Evolutionary conservation across 2,113 vertebrate species (phyloP).

Genomic region (Eublepharis macularius): DNA sequence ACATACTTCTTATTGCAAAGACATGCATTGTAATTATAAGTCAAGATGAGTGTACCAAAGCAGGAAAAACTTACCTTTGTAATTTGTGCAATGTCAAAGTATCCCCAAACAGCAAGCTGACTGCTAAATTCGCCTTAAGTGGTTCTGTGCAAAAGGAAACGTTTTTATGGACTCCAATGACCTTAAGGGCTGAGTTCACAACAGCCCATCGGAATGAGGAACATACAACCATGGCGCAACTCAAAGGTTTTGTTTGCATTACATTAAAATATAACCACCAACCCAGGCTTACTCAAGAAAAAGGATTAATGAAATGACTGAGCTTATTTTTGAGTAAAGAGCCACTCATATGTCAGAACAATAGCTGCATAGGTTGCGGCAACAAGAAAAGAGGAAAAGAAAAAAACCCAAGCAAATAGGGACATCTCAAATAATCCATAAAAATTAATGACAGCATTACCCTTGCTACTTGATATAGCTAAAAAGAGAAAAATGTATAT

Average conservation of each 20-base stretch:
- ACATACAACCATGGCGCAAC: not conserved
- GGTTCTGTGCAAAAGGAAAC: not conserved
- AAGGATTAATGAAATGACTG: accelerated
- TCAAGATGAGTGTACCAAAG: not conserved
- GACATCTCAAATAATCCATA: no score
- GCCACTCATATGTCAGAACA: not conserved
- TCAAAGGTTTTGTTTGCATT: slow-evolving; percentile 54
- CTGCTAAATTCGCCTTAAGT: not conserved
- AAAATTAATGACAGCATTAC: no score
- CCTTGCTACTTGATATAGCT: no score
- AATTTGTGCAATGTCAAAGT: not conserved
- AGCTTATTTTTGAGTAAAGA: not conserved
- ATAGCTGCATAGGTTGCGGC: not conserved
- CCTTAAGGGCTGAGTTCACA: not conserved
- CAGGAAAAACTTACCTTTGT: not conserved
- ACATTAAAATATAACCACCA: slow-evolving; percentile 56
- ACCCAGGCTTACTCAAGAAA: not conserved
- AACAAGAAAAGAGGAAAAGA: not conserved
- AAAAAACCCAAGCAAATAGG: not conserved
- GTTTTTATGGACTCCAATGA: not conserved
- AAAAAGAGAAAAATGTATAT: no score
- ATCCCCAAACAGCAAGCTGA: not conserved
- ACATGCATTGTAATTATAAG: not conserved
- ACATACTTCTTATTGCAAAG: not conserved
- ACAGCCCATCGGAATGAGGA: not conserved